phyloP scores from a whole-genome alignment of 2,113 vertebrate genomes.

The Brachyhypopomus gauderio region DNA sequence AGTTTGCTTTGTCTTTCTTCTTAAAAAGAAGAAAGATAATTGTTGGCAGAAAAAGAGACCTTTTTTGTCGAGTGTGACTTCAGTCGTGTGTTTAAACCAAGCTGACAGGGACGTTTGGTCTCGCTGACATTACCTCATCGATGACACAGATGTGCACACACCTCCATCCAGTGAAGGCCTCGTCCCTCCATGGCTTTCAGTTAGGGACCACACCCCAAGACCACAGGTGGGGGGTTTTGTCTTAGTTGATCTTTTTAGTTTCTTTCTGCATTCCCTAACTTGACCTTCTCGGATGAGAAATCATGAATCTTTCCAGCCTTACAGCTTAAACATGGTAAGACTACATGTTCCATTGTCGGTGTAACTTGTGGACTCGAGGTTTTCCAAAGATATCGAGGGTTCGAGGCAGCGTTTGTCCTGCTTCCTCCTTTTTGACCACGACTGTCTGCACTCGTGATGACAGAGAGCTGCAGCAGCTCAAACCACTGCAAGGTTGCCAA shows the following conservation, averaged over 20 bases:
- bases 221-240: neutral
- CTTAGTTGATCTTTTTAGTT: neutral
- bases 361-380: neutral
- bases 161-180: no score
- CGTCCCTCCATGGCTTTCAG: no score
- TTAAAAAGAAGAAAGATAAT: neutral
- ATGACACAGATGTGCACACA: no score
- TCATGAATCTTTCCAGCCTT: neutral
- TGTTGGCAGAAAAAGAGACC: neutral
- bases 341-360: neutral
- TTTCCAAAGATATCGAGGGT: neutral
- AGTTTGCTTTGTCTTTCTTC: neutral
- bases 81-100: no score
- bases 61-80: no score
- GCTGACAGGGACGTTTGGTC: no score
- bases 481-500: neutral
- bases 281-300: neutral
- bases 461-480: neutral
- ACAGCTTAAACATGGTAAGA: neutral
- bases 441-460: neutral
- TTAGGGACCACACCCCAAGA: no score
- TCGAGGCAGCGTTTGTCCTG: no score
- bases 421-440: neutral
- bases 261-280: neutral
- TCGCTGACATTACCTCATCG: no score